Evolutionary conservation across 2,888 invertebrate genomes (phyloP).

Genomic region (Atethmia centrago): DNA sequence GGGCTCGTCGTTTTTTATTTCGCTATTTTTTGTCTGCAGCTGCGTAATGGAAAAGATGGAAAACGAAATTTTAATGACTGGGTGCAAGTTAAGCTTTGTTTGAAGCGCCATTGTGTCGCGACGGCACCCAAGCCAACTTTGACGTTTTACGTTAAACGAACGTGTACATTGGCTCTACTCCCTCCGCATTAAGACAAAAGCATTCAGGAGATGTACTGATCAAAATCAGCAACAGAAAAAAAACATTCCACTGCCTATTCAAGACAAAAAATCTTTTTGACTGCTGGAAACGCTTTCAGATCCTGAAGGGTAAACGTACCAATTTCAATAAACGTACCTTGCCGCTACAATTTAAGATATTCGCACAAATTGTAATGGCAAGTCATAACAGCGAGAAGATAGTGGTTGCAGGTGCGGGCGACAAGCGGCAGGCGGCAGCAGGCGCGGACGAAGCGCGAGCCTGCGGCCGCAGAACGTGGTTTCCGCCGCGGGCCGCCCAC

Average conservation of each 20-base stretch:
- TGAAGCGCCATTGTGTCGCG: slow-evolving; percentile 83
- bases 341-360: slow-evolving; percentile 5
- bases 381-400: slow-evolving; percentile 49
- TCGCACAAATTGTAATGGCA: slow-evolving; percentile 29
- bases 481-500: slow-evolving; percentile 73
- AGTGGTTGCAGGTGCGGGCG: slow-evolving; percentile 46
- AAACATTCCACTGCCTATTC: background rate
- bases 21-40: slow-evolving; percentile 89
- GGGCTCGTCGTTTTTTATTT: slow-evolving; percentile 87
- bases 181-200: slow-evolving; percentile 77
- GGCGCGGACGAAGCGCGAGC: slow-evolving; percentile 48
- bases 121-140: slow-evolving; percentile 80
- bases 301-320: background rate
- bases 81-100: slow-evolving; percentile 88
- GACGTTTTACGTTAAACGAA: slow-evolving; percentile 82
- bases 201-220: slow-evolving; percentile 60
- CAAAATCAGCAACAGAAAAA: slow-evolving; percentile 35
- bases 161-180: slow-evolving; percentile 78
- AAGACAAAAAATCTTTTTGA: slow-evolving; percentile 16
- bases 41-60: slow-evolving; percentile 90
- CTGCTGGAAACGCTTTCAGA: background rate
- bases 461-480: slow-evolving; percentile 69
- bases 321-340: slow-evolving; percentile 13
- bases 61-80: slow-evolving; percentile 90
- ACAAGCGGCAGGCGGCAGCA: slow-evolving; percentile 54